Evolutionary conservation across 2,888 invertebrate genomes (phyloP).

Genomic region (Scaptomyza tumidula): DNA sequence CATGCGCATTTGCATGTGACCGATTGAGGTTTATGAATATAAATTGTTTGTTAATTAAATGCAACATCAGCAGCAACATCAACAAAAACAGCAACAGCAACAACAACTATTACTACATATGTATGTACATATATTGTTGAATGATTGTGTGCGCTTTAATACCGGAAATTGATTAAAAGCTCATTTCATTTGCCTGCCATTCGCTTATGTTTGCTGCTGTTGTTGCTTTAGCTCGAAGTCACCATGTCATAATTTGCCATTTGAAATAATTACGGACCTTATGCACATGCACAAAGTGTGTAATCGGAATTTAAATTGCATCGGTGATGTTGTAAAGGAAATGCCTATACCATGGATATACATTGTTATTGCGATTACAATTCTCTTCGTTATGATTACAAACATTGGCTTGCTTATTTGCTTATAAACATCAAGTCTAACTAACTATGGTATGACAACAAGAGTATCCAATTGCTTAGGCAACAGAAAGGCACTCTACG

Average conservation of each 20-base stretch:
- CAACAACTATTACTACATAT: slow-evolving; percentile 24
- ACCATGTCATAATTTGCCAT: slow-evolving; percentile 69
- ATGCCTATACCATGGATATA: slow-evolving; percentile 38
- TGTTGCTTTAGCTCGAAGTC: slow-evolving; percentile 40
- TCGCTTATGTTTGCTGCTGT: slow-evolving; percentile 36
- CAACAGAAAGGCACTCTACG: neutral
- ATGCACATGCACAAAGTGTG: slow-evolving; percentile 3
- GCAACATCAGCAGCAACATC: slow-evolving; percentile 60
- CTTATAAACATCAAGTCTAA: slow-evolving; percentile 27
- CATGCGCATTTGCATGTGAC: slow-evolving; percentile 71
- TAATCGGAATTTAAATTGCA: slow-evolving; percentile 45
- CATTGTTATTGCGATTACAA: slow-evolving; percentile 36
- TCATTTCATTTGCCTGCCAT: slow-evolving; percentile 68
- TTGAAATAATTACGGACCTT: slow-evolving; percentile 65
- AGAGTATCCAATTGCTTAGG: slow-evolving; percentile 12
- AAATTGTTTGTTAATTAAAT: slow-evolving; percentile 80
- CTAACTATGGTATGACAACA: slow-evolving; percentile 6
- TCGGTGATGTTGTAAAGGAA: slow-evolving; percentile 48
- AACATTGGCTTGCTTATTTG: slow-evolving; percentile 2
- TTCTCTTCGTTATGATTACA: slow-evolving; percentile 22
- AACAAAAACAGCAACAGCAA: slow-evolving; percentile 16
- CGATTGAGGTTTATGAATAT: slow-evolving; percentile 79
- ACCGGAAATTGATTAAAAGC: slow-evolving; percentile 79
- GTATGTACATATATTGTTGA: slow-evolving; percentile 28
- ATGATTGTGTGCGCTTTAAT: slow-evolving; percentile 66